Base-by-base conservation (phyloP, 2,888 invertebrate species). In the Scrobipalpa atriplicella region DNA sequence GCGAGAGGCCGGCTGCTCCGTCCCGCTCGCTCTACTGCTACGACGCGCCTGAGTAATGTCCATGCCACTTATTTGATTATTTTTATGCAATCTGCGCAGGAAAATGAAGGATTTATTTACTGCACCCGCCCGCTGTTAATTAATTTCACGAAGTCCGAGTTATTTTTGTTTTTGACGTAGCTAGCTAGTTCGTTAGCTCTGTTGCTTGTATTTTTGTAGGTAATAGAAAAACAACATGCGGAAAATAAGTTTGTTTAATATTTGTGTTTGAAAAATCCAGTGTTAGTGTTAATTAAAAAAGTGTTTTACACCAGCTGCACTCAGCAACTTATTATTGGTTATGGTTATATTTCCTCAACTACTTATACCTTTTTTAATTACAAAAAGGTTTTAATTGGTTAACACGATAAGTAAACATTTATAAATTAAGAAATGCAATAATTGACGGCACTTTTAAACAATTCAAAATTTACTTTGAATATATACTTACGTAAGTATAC, bases 51-150 rank as follows among this genome's bases (percentile, higher is more conserved):
- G 89, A 91, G 87, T 90, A 89, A 90, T 90, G 89, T 83, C 86
- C 89, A 87, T 84, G 86, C 84, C 89, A 90, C 88, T 90, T 91
- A 91, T 90, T 91, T 90, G 89, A 91, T 90, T 92, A 91, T 90
- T 90, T 91, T 91, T 91, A 88, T 91, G 90, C 91, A 91, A 91
- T 90, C 88, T 90, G 89, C 82, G 82, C 85, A 78, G 86, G 80
- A 84, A 89, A 91, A 89, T 87, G 86, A 88, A 86, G 84, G 85
- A 87, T 88, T 88, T 87, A 89, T 87, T 87, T 83, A 82, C 84
- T 81, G 83, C 81, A 79, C 80, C 74, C 75, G 78, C 80, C 82
- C 78, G 78, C 77, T 87, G 87, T 88, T 89, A 90, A 90, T 91
- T 90, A 89, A 86, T 87, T 86, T 90, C 84, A 81, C 75, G 73